phyloP scores from a whole-genome alignment of 53 echinoderm and acorn worm genomes.

The Temnopleurus reevesii region DNA sequence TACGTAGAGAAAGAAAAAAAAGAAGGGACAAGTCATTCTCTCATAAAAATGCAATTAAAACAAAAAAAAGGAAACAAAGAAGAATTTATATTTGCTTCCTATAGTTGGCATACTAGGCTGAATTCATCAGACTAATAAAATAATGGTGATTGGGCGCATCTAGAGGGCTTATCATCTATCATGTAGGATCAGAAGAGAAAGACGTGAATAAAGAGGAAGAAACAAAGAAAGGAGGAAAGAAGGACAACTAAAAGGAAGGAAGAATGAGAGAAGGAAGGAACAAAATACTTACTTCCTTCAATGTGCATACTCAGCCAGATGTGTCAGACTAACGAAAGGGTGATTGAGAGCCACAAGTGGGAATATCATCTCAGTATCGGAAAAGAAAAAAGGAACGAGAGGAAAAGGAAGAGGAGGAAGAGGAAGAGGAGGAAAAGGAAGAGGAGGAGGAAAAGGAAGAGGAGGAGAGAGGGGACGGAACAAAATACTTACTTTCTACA shows the following conservation, averaged over 20 bases:
- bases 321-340: background rate
- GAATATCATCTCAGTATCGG: background rate
- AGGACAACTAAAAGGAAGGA: background rate
- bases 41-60: no score
- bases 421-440: background rate
- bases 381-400: background rate
- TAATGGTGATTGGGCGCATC: no score
- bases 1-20: no score
- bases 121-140: no score
- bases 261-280: background rate
- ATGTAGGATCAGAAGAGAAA: no score
- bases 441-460: background rate
- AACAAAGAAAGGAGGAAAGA: background rate
- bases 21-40: no score
- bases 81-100: no score
- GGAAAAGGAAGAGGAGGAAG: background rate
- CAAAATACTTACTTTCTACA: conserved; percentile 84
- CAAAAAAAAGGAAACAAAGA: no score
- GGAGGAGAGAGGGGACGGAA: background rate
- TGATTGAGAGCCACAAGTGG: background rate
- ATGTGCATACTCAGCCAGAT: no score
- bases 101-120: no score
- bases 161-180: no score
- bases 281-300: no score
- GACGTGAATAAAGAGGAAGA: background rate